Evolutionary conservation across 2,113 vertebrate genomes (phyloP).

Genomic region (Ailurus styani): DNA sequence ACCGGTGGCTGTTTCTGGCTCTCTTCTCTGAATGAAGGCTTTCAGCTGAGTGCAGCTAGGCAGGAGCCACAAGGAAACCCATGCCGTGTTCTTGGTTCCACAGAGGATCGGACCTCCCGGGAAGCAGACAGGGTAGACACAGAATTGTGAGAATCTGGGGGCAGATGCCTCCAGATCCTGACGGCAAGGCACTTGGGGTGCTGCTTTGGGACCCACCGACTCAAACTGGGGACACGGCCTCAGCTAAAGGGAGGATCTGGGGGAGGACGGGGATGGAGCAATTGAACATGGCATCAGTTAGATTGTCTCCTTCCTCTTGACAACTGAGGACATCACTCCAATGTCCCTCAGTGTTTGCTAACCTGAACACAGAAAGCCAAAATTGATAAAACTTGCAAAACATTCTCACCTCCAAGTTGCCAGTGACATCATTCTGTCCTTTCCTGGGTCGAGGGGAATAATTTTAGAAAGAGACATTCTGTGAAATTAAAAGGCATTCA

Average conservation of each 20-base stretch:
- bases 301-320: background rate
- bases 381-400: background rate
- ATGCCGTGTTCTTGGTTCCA: background rate
- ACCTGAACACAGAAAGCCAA: background rate
- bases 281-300: background rate
- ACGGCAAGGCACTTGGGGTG: fast-evolving
- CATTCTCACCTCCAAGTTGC: background rate
- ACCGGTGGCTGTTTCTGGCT: background rate
- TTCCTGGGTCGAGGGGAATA: background rate
- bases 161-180: background rate
- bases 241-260: background rate
- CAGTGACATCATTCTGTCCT: background rate
- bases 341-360: background rate
- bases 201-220: background rate
- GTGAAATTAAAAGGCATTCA: background rate
- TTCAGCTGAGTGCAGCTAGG: background rate
- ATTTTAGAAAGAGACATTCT: slow-evolving; percentile 4
- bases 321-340: background rate
- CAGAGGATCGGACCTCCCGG: background rate
- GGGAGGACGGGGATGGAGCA: background rate
- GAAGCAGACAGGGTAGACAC: background rate
- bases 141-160: too few species aligned
- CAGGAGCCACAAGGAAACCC: background rate
- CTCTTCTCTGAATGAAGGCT: background rate
- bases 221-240: background rate